phyloP scores from a whole-genome alignment of 1,140 invertebrate genomes.

The Panagrolaimus sp. region DNA sequence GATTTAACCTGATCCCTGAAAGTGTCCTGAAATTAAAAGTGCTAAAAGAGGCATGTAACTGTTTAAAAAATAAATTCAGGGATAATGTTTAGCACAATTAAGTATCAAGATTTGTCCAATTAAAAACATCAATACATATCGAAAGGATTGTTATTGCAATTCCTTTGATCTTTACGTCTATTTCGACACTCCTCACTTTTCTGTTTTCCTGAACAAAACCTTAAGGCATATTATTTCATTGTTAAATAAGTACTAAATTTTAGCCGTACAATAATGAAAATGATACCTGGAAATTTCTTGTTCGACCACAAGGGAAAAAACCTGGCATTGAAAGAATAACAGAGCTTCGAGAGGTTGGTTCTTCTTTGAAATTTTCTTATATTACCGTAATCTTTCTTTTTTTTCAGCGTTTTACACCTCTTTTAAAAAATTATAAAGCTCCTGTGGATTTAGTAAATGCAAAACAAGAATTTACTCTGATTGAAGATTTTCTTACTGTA shows the following conservation, averaged over 20 bases:
- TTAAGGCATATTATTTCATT: too few relatives aligned
- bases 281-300: slow-evolving; percentile 40
- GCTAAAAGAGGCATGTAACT: too few relatives aligned
- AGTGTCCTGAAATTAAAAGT: too few relatives aligned
- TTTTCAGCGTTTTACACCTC: slow-evolving; percentile 31
- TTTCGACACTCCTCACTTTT: too few relatives aligned
- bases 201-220: too few relatives aligned
- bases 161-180: too few relatives aligned
- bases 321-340: slow-evolving; percentile 20
- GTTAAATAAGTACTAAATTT: background rate
- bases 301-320: slow-evolving; percentile 42
- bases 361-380: slow-evolving; percentile 12
- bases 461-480: slow-evolving; percentile 36
- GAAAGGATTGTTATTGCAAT: too few relatives aligned
- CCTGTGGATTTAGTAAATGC: slow-evolving; percentile 41
- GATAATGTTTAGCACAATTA: too few relatives aligned
- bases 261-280: slow-evolving; percentile 31
- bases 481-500: slow-evolving; percentile 39
- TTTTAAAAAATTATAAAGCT: slow-evolving; percentile 28
- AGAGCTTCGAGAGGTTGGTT: slow-evolving; percentile 27
- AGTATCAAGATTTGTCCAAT: too few relatives aligned
- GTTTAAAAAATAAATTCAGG: too few relatives aligned
- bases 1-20: too few relatives aligned
- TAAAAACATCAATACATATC: too few relatives aligned
- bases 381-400: background rate